Conservation (phyloP, 2,797 vertebrate species). For the Lepus townsendii region DNA sequence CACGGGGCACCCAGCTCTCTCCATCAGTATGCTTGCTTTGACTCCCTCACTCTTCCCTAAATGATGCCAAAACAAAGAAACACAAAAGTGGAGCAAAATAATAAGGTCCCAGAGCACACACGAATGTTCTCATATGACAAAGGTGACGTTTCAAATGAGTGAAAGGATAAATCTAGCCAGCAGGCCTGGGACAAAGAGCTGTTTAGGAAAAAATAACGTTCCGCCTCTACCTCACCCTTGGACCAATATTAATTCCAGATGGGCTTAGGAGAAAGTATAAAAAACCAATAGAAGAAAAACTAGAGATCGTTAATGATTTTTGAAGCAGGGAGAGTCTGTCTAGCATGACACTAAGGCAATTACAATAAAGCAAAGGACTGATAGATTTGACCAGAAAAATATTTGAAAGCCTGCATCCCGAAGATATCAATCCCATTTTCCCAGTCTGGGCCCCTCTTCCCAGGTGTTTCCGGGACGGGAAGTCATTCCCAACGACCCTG, state of each 20-base stretch:
- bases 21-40: slow-evolving; percentile 57
- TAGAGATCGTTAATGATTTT: neutral
- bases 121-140: slow-evolving; percentile 55
- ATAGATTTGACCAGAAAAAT: neutral
- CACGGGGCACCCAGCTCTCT: slow-evolving; percentile 7
- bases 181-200: neutral
- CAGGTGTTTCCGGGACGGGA: neutral
- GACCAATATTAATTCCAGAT: neutral
- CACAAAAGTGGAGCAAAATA: slow-evolving; percentile 54
- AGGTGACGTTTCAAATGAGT: slow-evolving; percentile 58
- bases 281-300: neutral
- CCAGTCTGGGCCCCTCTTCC: neutral
- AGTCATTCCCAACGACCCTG: neutral
- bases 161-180: neutral
- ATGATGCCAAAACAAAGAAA: slow-evolving; percentile 67
- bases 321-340: neutral
- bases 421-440: neutral
- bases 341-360: neutral
- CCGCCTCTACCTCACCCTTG: neutral
- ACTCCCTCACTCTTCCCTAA: slow-evolving; percentile 45
- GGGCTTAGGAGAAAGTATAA: neutral
- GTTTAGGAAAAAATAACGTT: neutral
- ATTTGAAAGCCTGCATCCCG: neutral
- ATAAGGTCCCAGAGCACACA: slow-evolving; percentile 30
- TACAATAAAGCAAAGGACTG: neutral